Percentiles rank a stretch among this genome's conserved stretches.
Conservation (phyloP, 2,113 vertebrate species). For the Malaclemys terrapin region DNA sequence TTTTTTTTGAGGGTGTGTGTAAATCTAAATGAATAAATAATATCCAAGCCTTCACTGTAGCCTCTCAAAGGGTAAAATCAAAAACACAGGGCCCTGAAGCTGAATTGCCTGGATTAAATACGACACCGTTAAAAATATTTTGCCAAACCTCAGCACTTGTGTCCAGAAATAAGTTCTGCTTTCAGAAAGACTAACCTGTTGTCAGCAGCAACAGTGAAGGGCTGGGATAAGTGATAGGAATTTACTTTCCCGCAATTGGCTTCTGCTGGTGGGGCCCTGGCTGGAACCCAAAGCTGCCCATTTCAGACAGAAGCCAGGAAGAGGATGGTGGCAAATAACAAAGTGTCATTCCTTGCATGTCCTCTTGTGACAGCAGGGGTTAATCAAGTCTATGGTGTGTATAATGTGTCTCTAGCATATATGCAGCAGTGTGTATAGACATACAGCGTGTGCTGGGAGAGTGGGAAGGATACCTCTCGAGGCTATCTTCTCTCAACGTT, state of each 20-base stretch:
- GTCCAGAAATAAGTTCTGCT: fast-evolving
- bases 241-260: neutral
- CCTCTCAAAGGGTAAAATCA: neutral
- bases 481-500: slow-evolving; percentile 17
- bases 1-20: neutral
- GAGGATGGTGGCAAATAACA: neutral
- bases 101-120: neutral
- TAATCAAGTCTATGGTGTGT: neutral
- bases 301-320: neutral
- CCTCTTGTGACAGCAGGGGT: neutral
- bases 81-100: fast-evolving
- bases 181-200: neutral
- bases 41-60: neutral
- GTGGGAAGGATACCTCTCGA: neutral
- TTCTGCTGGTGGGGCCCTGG: neutral
- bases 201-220: neutral
- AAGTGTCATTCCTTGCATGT: neutral
- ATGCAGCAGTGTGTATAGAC: neutral
- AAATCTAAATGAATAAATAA: neutral
- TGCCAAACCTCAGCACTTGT: neutral
- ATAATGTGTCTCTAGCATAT: neutral
- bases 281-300: neutral
- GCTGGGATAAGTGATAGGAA: neutral
- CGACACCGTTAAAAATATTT: neutral
- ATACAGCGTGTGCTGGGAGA: neutral